A percentile compares a stretch with the other conserved stretches of the same genome.
Conservation (phyloP, 2,113 vertebrate species). For the Uria aalge region DNA sequence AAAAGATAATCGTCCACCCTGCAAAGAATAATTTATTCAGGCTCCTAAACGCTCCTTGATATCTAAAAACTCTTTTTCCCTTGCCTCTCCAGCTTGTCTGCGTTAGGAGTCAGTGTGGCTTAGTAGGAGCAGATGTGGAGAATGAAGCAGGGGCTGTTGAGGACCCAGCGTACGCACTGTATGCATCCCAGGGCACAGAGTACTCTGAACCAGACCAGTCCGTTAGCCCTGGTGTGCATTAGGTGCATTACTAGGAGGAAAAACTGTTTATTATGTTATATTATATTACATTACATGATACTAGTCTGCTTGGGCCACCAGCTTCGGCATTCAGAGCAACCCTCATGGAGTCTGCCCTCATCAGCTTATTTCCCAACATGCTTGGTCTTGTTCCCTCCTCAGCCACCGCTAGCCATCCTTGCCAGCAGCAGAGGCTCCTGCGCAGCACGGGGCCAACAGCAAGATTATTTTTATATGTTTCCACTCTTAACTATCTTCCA, state of each 20-base stretch:
- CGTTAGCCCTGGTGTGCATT: too few species aligned
- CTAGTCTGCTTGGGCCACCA: background rate
- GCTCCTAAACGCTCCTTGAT: background rate
- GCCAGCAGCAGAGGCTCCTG: background rate
- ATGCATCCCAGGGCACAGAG: too few species aligned
- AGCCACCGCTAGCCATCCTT: background rate
- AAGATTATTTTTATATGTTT: background rate
- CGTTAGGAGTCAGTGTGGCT: background rate
- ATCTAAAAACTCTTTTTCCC: background rate
- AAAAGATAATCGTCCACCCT: rapidly evolving
- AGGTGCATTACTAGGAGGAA: background rate
- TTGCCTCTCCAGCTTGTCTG: background rate
- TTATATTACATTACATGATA: too few species aligned
- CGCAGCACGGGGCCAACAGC: rapidly evolving
- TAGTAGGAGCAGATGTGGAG: rapidly evolving
- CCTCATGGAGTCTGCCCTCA: background rate
- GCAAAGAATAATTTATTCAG: background rate
- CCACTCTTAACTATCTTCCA: background rate
- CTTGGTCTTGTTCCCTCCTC: background rate
- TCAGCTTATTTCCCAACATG: background rate
- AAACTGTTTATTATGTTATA: background rate
- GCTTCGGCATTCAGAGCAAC: background rate
- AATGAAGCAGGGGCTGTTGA: background rate
- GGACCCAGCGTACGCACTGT: background rate
- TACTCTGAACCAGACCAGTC: too few species aligned